Percentiles rank a stretch among this genome's conserved stretches.
Evolutionary conservation across 2,797 vertebrate genomes (phyloP).

Genomic region (Gymnocypris eckloni): DNA sequence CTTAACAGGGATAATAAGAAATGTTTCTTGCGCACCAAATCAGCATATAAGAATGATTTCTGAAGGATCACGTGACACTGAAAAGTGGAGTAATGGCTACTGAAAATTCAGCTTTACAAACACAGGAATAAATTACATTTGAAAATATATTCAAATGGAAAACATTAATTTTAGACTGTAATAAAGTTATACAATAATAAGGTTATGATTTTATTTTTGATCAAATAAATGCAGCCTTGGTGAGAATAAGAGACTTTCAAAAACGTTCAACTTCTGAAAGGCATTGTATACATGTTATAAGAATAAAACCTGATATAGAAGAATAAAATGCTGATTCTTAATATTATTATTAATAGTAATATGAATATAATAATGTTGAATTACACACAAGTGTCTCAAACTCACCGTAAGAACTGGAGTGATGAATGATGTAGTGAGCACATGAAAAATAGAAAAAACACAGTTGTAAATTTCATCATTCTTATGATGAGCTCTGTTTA

Average conservation of each 20-base stretch:
- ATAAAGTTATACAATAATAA: background rate
- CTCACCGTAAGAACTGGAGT: constrained; percentile 40
- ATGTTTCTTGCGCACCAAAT: background rate
- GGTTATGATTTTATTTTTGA: background rate
- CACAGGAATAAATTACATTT: background rate
- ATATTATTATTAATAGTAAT: background rate
- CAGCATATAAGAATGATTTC: background rate
- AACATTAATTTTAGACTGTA: background rate
- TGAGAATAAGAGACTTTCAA: background rate
- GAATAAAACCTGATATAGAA: background rate
- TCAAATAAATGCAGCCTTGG: background rate
- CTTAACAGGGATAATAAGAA: background rate
- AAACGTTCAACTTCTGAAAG: background rate
- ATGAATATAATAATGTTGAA: background rate
- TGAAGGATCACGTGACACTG: background rate
- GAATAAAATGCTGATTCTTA: background rate
- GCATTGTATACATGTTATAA: background rate
- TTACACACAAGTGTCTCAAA: background rate
- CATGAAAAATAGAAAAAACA: background rate
- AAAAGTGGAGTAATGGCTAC: background rate
- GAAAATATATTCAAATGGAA: background rate
- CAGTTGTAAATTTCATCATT: background rate
- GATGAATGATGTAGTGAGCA: background rate
- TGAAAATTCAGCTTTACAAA: background rate
- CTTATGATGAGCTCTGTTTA: background rate